Evolutionary conservation across 2,888 invertebrate species (phyloP).

Genomic region (Mythimna impura): DNA sequence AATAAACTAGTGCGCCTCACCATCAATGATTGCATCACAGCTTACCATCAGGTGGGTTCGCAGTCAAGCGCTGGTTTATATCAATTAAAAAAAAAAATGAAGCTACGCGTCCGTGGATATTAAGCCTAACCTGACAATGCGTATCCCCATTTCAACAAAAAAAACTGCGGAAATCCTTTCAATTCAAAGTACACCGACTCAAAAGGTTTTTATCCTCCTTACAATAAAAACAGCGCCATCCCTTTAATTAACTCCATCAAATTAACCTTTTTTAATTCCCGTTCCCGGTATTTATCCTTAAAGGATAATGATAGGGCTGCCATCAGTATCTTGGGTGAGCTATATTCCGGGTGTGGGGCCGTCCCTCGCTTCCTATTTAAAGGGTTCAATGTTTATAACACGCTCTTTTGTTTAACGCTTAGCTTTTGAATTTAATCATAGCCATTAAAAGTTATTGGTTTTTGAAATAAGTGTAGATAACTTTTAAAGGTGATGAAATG

Average conservation of each 20-base stretch:
- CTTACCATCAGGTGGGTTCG: no score
- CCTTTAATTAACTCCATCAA: conserved; percentile 61
- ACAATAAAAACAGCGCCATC: conserved; percentile 53
- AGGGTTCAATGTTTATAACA: conserved; percentile 68
- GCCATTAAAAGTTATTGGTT: conserved; percentile 42
- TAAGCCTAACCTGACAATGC: background rate
- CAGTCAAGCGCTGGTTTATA: no score
- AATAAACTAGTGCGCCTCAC: no score
- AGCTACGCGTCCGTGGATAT: no score
- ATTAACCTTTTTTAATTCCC: conserved; percentile 59
- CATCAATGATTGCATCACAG: no score
- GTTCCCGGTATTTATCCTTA: conserved; percentile 55
- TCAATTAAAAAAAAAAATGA: no score
- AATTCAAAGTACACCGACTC: conserved; percentile 11
- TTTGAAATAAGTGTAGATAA: conserved; percentile 15
- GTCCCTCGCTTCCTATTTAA: conserved; percentile 67
- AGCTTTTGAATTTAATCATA: conserved; percentile 57
- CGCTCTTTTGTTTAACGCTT: conserved; percentile 58
- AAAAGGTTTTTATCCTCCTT: conserved; percentile 25
- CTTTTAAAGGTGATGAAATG: no score
- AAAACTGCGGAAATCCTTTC: conserved; percentile 12
- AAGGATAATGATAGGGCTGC: conserved; percentile 61
- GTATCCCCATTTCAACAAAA: background rate
- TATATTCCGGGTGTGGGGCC: conserved; percentile 51
- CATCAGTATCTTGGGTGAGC: conserved; percentile 50